A percentile compares a stretch with the other conserved stretches of the same genome.
These are phyloP conservation scores for Oreochromis mossambicus DNA, from an alignment of 2,797 vertebrate species.

Conservation along the genomic window DNA sequence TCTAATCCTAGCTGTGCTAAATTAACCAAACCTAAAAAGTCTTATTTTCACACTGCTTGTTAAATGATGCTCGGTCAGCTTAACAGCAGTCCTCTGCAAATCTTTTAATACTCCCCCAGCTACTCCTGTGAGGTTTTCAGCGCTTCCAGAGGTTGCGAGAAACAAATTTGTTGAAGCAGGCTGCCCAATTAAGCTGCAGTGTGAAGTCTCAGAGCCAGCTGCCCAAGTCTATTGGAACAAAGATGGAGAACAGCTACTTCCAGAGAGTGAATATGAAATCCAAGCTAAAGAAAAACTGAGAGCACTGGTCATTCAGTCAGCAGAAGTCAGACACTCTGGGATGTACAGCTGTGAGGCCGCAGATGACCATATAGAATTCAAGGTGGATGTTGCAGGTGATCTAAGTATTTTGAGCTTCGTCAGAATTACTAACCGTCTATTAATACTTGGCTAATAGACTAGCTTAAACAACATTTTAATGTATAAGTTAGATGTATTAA, in stretches of 20 bases:
- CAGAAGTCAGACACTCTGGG: constrained; percentile 78
- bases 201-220: constrained; percentile 80
- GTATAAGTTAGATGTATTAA: background rate
- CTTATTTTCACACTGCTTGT: background rate
- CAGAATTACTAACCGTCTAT: constrained; percentile 58
- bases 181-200: constrained; percentile 79
- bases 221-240: constrained; percentile 83
- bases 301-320: constrained; percentile 78
- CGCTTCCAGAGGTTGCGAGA: constrained; percentile 68
- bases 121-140: constrained; percentile 69
- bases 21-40: background rate
- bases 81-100: constrained; percentile 39
- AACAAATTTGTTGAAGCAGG: constrained; percentile 76
- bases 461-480: background rate
- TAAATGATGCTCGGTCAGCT: constrained; percentile 5
- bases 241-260: constrained; percentile 80
- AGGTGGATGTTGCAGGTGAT: constrained; percentile 86
- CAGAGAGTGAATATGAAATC: constrained; percentile 65
- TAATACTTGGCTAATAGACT: constrained; percentile 35
- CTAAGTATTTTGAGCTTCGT: constrained; percentile 59
- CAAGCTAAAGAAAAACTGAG: constrained; percentile 74
- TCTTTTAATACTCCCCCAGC: constrained; percentile 58
- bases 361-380: constrained; percentile 87
- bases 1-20: background rate
- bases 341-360: constrained; percentile 84